Evolutionary conservation across 2,888 invertebrate genomes (phyloP), one percentile per base, ranked within the genome.

Genomic region (Podabrus alpinus): DNA sequence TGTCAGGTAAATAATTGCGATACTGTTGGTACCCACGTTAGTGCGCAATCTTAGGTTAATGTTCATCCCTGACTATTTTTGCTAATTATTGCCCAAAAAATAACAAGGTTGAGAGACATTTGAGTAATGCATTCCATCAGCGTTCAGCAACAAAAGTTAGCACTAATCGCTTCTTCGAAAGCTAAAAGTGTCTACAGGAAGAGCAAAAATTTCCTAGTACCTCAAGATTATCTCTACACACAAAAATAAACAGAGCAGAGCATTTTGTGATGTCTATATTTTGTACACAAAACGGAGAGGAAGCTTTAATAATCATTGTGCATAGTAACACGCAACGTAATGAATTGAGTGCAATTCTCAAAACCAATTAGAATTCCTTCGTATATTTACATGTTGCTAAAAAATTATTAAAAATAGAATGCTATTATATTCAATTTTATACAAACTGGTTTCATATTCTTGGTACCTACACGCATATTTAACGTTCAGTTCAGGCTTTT

Each of bases 361-460:
- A 45, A 45, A 45, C n/a, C 45, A 45, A 45, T 45, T 45, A 45
- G 45, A 45, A 45, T 45, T 45, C 45, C 45, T 45, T n/a, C n/a
- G 13, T 45, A 29, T 29, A 45, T 45, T 45, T 45, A 45, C 45
- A 64, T 64, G 17, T 64, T 64, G 62, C 19, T 19, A 64, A 64
- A 64, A 19, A n/a, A 21, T n/a, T 19, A 64, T 64, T 64, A 64
- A 64, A 62, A 64, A 64, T 64, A 64, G 21, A 64, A 64, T 64
- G 17, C 62, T 15, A 19, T 64, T 64, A 64, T 64, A 21, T 64
- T 19, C 62, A 64, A 64, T 17, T 64, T 64, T 64, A 19, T 64
- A 45, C 45, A 73, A 73, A 73, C 73, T 29, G 68, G 73, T 73
- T 73, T 69, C 29, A 70, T 69, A 69, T 64, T 64, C 62, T 7